Conservation (phyloP, 2,888 invertebrate species). For the Aphidius colemani region DNA sequence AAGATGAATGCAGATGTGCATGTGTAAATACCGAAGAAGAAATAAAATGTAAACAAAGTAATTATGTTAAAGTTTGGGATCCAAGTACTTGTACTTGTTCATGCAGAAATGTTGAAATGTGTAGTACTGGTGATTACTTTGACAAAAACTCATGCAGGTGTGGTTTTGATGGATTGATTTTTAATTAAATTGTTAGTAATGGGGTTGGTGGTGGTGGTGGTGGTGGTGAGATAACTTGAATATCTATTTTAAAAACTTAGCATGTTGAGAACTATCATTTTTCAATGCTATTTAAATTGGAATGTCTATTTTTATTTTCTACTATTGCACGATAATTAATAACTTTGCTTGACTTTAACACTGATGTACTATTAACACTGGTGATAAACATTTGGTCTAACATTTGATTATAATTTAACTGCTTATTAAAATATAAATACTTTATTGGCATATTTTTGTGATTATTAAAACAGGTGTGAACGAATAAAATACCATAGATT, state of each 20-base stretch:
- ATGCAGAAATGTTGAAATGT: conserved; percentile 64
- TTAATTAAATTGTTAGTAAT: neutral
- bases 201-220: neutral
- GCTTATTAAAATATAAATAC: neutral
- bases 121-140: conserved; percentile 68
- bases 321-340: too few species aligned
- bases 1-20: conserved; percentile 65
- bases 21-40: conserved; percentile 69
- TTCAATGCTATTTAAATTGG: too few species aligned
- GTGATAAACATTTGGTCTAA: too few species aligned
- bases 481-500: neutral
- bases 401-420: too few species aligned
- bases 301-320: too few species aligned
- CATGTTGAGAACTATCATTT: neutral
- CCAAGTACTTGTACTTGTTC: conserved; percentile 65
- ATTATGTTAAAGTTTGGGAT: conserved; percentile 67
- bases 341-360: too few species aligned
- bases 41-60: conserved; percentile 63
- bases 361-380: too few species aligned
- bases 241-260: neutral
- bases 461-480: conserved; percentile 1
- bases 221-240: conserved; percentile 8
- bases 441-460: neutral
- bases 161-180: conserved; percentile 38
- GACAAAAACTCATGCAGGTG: conserved; percentile 66